Percentiles rank a stretch among this genome's conserved stretches.
Conservation (phyloP, 2,113 vertebrate genomes). For the Cichladusa arquata region DNA sequence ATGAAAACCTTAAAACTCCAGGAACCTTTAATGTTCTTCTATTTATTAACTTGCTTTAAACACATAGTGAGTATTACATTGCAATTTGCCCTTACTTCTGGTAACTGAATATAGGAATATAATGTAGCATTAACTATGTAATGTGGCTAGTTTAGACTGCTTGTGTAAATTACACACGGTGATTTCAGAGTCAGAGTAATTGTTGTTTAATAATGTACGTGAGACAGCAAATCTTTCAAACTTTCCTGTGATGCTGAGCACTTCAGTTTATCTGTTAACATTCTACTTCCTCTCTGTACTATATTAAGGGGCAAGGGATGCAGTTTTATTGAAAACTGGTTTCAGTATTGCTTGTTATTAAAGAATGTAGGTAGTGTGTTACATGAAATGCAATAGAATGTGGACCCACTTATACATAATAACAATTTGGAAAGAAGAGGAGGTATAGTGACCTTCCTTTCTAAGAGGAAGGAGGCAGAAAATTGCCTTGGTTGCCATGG, state of each 20-base stretch:
- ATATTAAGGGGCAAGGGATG: slow-evolving; percentile 47
- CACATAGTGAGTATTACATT: background rate
- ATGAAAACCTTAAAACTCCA: background rate
- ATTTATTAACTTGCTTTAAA: background rate
- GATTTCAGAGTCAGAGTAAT: slow-evolving; percentile 11
- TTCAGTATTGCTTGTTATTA: slow-evolving; percentile 57
- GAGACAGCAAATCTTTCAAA: slow-evolving; percentile 29
- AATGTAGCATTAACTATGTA: background rate
- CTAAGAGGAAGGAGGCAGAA: slow-evolving; percentile 75
- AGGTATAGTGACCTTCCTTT: slow-evolving; percentile 78
- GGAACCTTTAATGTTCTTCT: background rate
- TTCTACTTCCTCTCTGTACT: slow-evolving; percentile 20
- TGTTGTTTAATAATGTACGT: background rate
- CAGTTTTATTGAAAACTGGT: slow-evolving; percentile 56
- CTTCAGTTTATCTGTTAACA: slow-evolving; percentile 2
- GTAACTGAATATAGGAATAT: background rate
- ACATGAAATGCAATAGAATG: slow-evolving; percentile 56
- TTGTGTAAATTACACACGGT: background rate
- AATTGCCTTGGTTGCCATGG: slow-evolving; percentile 84
- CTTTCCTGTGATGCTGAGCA: background rate
- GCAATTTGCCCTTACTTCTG: background rate
- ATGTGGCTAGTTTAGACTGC: background rate
- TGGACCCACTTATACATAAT: slow-evolving; percentile 64
- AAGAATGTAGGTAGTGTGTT: slow-evolving; percentile 60
- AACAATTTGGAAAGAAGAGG: slow-evolving; percentile 65